A percentile compares a stretch with the other conserved stretches of the same genome.
Conservation (phyloP, 2,113 vertebrate species). For the Cnemophilus loriae region DNA sequence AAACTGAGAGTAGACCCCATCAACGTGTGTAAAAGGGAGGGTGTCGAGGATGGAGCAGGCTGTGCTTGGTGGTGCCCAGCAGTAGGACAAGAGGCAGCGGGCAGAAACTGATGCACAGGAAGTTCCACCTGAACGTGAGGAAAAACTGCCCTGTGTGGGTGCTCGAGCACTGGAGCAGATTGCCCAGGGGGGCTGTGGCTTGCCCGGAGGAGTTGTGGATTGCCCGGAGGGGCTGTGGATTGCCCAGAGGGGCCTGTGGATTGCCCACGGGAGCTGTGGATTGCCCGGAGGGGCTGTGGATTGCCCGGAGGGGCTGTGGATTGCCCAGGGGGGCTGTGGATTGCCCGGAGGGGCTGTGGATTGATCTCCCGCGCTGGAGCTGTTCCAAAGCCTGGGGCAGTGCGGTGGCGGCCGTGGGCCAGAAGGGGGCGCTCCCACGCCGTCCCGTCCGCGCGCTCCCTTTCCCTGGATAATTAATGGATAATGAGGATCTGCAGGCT, state of each 20-base stretch:
- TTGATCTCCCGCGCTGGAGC: neutral
- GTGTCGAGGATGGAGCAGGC: neutral
- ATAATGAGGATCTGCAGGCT: constrained; percentile 57
- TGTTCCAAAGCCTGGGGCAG: neutral
- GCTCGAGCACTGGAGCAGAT: neutral
- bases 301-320: neutral
- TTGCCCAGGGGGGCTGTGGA: neutral
- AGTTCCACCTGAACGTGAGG: neutral
- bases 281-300: neutral
- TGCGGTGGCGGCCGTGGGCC: neutral
- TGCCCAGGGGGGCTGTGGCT: accelerated
- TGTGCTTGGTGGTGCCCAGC: neutral
- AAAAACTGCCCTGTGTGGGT: accelerated
- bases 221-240: accelerated
- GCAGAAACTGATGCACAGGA: neutral
- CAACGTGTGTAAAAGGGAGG: neutral
- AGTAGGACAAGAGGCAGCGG: neutral
- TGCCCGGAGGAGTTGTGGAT: accelerated
- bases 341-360: neutral
- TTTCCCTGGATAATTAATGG: neutral
- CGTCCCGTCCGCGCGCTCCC: neutral
- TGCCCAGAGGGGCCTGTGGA: accelerated
- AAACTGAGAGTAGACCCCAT: neutral
- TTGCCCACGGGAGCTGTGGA: neutral
- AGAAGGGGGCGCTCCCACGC: neutral